Percentiles rank a stretch among this genome's conserved stretches.
Conservation (phyloP, 2,113 vertebrate genomes). For the Siphamia tubifer region DNA sequence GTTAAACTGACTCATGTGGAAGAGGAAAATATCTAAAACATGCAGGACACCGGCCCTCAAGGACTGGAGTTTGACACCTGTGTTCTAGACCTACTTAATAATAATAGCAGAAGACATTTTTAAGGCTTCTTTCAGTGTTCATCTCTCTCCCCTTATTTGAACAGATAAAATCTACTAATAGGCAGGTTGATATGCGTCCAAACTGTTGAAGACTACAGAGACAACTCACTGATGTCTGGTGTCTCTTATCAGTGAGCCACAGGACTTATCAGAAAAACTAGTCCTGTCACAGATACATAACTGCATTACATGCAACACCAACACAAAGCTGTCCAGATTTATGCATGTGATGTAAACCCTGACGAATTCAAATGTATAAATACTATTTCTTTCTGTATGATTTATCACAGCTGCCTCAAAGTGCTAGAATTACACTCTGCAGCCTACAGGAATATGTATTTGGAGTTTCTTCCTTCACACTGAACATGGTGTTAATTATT, state of each 20-base stretch:
- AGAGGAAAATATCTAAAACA: too few species aligned
- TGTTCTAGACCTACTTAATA: too few species aligned
- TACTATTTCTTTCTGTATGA: conserved; percentile 39
- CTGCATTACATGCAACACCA: conserved; percentile 1
- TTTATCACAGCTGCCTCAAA: conserved; percentile 18
- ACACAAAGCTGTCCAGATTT: conserved; percentile 25
- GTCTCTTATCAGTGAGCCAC: conserved; percentile 4
- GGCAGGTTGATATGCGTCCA: not conserved
- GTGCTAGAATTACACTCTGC: not conserved
- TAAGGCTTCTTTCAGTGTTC: too few species aligned
- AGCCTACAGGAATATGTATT: not conserved
- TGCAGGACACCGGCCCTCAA: too few species aligned
- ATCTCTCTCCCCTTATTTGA: too few species aligned
- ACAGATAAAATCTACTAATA: too few species aligned
- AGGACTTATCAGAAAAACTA: conserved; percentile 25
- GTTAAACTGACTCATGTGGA: too few species aligned
- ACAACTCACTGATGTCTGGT: not conserved
- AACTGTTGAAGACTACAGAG: too few species aligned
- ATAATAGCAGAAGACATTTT: too few species aligned
- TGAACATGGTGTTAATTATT: not conserved
- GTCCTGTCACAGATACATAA: conserved; percentile 8
- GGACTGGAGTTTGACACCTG: too few species aligned
- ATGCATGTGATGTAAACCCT: not conserved
- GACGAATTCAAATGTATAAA: conserved; percentile 29
- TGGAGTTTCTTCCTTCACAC: not conserved